Evolutionary conservation across 2,797 vertebrate genomes (phyloP).

Genomic region (Acrossocheilus wenchowensis): DNA sequence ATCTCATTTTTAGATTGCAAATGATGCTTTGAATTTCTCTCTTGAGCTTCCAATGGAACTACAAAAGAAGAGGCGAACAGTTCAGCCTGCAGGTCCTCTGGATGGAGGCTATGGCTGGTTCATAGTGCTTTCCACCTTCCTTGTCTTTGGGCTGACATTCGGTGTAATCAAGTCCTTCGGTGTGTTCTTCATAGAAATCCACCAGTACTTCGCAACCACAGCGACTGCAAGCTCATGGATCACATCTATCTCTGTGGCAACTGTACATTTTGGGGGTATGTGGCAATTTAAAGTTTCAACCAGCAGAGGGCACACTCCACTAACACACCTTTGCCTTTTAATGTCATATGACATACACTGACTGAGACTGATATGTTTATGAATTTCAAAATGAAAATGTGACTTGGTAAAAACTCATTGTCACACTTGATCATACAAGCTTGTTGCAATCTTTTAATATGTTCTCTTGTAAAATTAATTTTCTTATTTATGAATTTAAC

Average conservation of each 20-base stretch:
- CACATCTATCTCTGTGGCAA: conserved; percentile 71
- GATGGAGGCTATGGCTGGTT: conserved; percentile 73
- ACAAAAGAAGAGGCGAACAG: conserved; percentile 39
- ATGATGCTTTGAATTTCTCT: conserved; percentile 8
- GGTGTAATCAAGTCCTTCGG: conserved; percentile 74
- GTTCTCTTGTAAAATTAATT: background rate
- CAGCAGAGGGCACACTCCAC: conserved; percentile 60
- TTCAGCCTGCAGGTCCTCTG: background rate
- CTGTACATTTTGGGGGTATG: conserved; percentile 68
- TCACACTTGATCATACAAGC: no score
- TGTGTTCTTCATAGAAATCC: conserved; percentile 73
- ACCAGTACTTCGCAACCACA: conserved; percentile 69
- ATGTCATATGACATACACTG: background rate
- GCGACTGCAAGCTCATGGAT: conserved; percentile 74
- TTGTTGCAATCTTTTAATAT: background rate
- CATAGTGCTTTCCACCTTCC: conserved; percentile 71
- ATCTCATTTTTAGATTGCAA: conserved; percentile 24
- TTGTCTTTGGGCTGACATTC: conserved; percentile 73
- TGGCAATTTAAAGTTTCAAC: conserved; percentile 26
- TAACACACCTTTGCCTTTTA: conserved; percentile 14
- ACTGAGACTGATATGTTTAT: conserved; percentile 29
- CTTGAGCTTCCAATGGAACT: conserved; percentile 59
- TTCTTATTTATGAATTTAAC: background rate
- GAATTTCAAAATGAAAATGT: no score
- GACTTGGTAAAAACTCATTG: no score